Percentiles rank a stretch among this genome's conserved stretches.
Evolutionary conservation across 2,797 vertebrate species (phyloP).

Genomic region (Acomys russatus): DNA sequence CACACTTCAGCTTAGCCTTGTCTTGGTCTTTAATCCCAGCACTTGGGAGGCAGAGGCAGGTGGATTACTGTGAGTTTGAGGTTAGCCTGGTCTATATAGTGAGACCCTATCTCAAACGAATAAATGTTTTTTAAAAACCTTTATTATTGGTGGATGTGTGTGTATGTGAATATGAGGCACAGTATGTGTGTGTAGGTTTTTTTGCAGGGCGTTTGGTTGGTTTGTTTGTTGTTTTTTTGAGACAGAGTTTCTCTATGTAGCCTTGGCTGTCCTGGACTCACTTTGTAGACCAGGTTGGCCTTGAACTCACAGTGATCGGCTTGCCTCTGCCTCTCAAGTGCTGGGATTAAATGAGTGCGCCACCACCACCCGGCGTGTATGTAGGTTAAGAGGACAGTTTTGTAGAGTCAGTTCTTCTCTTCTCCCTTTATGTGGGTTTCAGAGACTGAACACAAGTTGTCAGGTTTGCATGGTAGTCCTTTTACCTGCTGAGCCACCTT

Average conservation of each 20-base stretch:
- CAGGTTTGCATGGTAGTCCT: background rate
- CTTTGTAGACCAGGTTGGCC: too few relatives aligned
- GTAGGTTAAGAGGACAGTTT: background rate
- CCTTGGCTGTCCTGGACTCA: too few relatives aligned
- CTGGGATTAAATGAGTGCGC: too few relatives aligned
- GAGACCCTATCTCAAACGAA: background rate
- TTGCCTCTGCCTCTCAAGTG: too few relatives aligned
- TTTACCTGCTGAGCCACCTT: background rate
- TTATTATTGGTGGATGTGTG: background rate
- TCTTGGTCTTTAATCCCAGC: background rate
- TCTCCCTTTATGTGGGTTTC: background rate
- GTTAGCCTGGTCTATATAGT: background rate
- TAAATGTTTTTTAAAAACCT: background rate
- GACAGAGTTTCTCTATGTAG: too few relatives aligned
- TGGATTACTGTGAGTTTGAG: background rate
- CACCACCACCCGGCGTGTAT: too few relatives aligned
- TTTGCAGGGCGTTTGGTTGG: too few relatives aligned
- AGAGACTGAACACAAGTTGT: background rate
- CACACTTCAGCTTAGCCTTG: background rate
- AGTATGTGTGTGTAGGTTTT: too few relatives aligned
- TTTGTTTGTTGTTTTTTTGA: too few relatives aligned
- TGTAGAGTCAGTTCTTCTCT: background rate
- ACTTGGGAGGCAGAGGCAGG: background rate
- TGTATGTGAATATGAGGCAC: background rate
- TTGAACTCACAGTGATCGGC: too few relatives aligned